Evolutionary conservation across 2,113 vertebrate genomes (phyloP), one percentile per base, ranked within the genome.

Genomic region (Sialia sialis): DNA sequence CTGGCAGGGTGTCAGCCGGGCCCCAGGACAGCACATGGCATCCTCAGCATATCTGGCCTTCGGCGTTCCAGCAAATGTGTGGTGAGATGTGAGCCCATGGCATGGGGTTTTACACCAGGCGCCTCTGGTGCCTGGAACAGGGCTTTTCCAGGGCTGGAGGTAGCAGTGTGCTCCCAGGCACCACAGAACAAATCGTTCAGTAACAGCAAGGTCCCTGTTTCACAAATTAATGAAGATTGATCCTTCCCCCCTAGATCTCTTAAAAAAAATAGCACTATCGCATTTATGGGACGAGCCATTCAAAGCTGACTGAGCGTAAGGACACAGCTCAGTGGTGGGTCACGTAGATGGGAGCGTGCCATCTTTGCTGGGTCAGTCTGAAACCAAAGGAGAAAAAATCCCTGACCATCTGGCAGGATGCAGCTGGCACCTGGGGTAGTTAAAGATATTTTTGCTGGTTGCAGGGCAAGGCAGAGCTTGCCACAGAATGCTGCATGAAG

Each of bases 1-100:
- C 92, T 96, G 96, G 95, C 97, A 94, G 59, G 63, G 43, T 64
- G 77, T 90, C 94, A 93, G 76, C 80, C 81, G 85, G 75, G 73
- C 87, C 91, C 85, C 64, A 13, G 90, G 91, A 90, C 12, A 90
- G 11, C 0, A 7, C 69, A 12, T 48, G 86, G 70, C 63, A 80
- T 84, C 91, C 68, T 63, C 89, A 67, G 69, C 8, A 0, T 27
- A 10, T 73, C 92, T 85, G 94, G 54, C 92, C 94, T 72, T 55
- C 0, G 7, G 69, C 6, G 1, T 70, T 84, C 66, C 70, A 92
- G 91, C 76, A 85, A 94, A 79, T 14, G 49, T 4, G 8, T 5
- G 29, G 69, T 2, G 36, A 94, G 92, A 81, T 13, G 44, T 0
- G 11, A 86, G 43, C 7, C 51, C 7, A 0, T 41, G 79, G 95